Conservation (phyloP, 2,888 invertebrate genomes). For the Lissonota sp. region DNA sequence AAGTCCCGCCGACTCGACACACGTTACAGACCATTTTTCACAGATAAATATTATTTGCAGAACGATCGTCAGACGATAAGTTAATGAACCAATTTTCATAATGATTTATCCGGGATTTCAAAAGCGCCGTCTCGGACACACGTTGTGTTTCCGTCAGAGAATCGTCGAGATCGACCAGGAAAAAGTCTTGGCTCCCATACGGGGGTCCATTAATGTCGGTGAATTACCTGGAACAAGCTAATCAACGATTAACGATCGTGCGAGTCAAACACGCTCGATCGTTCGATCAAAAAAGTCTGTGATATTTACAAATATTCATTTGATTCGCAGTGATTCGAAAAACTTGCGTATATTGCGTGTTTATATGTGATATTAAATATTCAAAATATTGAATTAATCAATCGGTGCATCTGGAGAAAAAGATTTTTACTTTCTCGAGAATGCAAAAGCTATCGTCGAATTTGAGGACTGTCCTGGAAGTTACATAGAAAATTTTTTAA, state of each 20-base stretch:
- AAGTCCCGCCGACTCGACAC: constrained; percentile 15
- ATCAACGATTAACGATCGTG: constrained; percentile 34
- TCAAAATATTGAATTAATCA: neutral
- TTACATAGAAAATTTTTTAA: too few species aligned
- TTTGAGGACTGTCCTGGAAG: too few species aligned
- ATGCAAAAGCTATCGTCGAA: too few species aligned
- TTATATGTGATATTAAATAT: neutral
- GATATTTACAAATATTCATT: constrained; percentile 31
- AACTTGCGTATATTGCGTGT: neutral
- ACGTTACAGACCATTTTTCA: constrained; percentile 19
- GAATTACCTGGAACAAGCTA: neutral
- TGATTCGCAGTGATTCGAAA: too few species aligned
- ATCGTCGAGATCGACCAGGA: too few species aligned
- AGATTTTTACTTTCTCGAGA: neutral
- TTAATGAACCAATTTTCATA: constrained; percentile 39
- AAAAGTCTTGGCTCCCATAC: too few species aligned
- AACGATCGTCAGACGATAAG: constrained; percentile 22
- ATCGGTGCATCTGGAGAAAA: neutral
- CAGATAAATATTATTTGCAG: constrained; percentile 33
- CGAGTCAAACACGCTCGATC: constrained; percentile 7
- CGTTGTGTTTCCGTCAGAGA: too few species aligned
- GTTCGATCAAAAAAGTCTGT: constrained; percentile 30
- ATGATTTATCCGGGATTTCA: constrained; percentile 31
- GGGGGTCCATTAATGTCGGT: too few species aligned
- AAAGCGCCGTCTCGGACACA: neutral